Evolutionary conservation across 2,113 vertebrate genomes (phyloP).

Genomic region (Cettia cetti): DNA sequence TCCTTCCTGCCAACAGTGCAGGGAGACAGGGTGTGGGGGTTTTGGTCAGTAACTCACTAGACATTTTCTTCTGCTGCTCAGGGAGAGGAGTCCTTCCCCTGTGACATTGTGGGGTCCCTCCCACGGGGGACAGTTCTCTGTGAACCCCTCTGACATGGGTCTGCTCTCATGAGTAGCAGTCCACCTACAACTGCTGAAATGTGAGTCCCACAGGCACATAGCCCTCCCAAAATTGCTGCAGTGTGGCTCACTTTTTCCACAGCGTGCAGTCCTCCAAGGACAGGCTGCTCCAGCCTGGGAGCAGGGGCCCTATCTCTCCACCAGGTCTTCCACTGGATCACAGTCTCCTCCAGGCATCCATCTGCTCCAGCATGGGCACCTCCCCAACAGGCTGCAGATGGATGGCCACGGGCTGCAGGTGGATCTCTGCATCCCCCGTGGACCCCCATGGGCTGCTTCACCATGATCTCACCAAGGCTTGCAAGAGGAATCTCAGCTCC

Average conservation of each 20-base stretch:
- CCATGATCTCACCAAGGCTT: accelerated
- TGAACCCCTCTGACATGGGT: background rate
- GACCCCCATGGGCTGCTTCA: background rate
- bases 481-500: accelerated
- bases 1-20: accelerated
- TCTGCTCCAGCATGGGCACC: accelerated
- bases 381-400: accelerated
- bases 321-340: accelerated
- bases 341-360: background rate
- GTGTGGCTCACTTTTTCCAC: accelerated
- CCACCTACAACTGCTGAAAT: background rate
- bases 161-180: no score
- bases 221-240: background rate
- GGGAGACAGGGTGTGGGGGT: accelerated
- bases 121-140: accelerated
- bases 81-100: background rate
- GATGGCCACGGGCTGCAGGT: background rate
- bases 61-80: background rate
- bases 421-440: background rate
- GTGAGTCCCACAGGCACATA: background rate
- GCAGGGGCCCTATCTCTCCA: no score
- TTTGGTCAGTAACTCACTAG: background rate
- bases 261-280: background rate
- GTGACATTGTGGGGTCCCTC: accelerated
- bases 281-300: background rate